Evolutionary conservation across 2,113 vertebrate species (phyloP).

Genomic region (Martes martes): DNA sequence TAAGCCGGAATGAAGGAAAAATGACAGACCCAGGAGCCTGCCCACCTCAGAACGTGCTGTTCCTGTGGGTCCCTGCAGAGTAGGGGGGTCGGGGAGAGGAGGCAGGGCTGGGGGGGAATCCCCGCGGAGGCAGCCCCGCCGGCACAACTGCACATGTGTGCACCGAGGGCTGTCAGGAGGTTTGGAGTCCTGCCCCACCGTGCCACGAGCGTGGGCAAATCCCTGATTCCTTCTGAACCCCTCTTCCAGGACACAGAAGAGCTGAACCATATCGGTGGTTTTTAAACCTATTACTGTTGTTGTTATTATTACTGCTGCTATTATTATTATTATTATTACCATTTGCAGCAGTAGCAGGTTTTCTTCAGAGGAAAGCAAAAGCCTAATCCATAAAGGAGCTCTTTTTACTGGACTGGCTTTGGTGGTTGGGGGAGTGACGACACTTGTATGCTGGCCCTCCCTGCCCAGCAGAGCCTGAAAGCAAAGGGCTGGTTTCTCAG

Average conservation of each 20-base stretch:
- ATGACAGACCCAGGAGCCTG: neutral
- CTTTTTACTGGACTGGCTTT: neutral
- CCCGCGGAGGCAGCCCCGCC: neutral
- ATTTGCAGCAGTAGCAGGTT: neutral
- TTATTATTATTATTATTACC: neutral
- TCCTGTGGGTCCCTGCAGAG: neutral
- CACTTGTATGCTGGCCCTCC: neutral
- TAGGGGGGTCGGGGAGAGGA: too few relatives aligned
- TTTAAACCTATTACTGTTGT: neutral
- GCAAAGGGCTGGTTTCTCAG: neutral
- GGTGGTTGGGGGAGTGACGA: neutral
- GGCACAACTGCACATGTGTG: neutral
- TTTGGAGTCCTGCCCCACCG: neutral
- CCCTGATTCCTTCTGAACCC: neutral
- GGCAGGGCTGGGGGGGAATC: too few relatives aligned
- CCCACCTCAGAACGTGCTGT: neutral
- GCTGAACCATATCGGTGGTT: neutral
- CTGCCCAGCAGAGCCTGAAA: neutral
- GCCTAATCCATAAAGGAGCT: neutral
- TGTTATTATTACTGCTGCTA: neutral
- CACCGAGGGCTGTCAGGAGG: too few relatives aligned
- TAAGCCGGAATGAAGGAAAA: neutral
- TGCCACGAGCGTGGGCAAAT: rapidly evolving
- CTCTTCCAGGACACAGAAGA: neutral
- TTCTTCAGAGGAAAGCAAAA: neutral